Evolutionary conservation across 2,888 invertebrate species (phyloP).

Genomic region (Eulithis prunata): DNA sequence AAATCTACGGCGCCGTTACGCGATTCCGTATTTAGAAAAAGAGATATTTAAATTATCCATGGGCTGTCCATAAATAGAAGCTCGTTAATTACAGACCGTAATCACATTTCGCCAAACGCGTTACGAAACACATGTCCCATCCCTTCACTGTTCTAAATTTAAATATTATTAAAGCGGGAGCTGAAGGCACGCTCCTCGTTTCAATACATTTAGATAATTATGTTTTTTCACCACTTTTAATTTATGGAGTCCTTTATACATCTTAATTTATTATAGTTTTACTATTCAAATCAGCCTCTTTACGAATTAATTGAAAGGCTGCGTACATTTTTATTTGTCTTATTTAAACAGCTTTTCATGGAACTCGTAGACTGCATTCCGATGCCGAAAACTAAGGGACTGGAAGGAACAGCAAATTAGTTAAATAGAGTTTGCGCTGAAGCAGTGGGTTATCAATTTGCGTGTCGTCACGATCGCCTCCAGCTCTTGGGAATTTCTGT

Average conservation of each 20-base stretch:
- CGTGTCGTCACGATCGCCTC: conserved; percentile 71
- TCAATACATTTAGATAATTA: conserved; percentile 73
- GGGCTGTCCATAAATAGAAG: conserved; percentile 71
- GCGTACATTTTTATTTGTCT: neutral
- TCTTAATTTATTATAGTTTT: conserved; percentile 7
- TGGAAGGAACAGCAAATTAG: conserved; percentile 48
- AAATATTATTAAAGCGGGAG: conserved; percentile 80
- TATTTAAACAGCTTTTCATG: neutral
- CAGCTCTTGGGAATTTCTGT: conserved; percentile 43
- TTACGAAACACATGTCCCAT: conserved; percentile 83
- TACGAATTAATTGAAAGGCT: neutral
- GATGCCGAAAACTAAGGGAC: conserved; percentile 36
- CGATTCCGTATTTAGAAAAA: conserved; percentile 58
- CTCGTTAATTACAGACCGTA: conserved; percentile 82
- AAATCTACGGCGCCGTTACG: conserved; percentile 36
- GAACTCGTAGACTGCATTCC: conserved; percentile 36
- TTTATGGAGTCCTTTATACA: conserved; percentile 20
- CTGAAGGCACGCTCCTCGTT: conserved; percentile 72
- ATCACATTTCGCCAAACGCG: conserved; percentile 84
- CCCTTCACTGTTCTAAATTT: conserved; percentile 83
- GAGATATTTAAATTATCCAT: conserved; percentile 66
- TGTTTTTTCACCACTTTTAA: conserved; percentile 49
- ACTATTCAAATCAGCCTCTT: neutral
- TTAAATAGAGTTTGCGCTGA: conserved; percentile 54
- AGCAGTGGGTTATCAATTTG: conserved; percentile 60